phyloP scores from a whole-genome alignment of 2,888 invertebrate species.

The Falcaria lacertinaria region DNA sequence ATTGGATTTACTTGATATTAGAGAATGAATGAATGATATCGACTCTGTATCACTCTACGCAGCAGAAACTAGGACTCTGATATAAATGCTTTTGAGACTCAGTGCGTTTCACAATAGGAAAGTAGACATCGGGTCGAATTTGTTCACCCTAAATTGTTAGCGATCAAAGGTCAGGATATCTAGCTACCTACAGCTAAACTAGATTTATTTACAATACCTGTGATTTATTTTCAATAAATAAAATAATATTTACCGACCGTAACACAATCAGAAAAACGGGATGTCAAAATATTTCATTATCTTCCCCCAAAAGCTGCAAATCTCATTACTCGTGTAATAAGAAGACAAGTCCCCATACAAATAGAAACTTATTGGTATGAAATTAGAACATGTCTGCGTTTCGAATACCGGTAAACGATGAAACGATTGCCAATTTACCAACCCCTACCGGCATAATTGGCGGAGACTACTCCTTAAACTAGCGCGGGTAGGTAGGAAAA shows the following conservation, averaged over 20 bases:
- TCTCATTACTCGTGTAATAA: slow-evolving; percentile 31
- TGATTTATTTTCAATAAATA: not conserved
- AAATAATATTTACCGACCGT: slow-evolving; percentile 6
- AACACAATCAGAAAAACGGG: slow-evolving; percentile 34
- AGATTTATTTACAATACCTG: no score
- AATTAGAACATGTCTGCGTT: slow-evolving; percentile 62
- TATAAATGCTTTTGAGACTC: no score
- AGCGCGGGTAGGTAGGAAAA: slow-evolving; percentile 61
- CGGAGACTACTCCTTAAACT: slow-evolving; percentile 73
- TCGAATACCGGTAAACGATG: slow-evolving; percentile 66
- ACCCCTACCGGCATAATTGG: slow-evolving; percentile 74
- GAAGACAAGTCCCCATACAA: slow-evolving; percentile 15
- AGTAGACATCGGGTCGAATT: no score
- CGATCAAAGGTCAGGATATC: no score
- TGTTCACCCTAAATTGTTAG: no score
- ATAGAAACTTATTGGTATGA: slow-evolving; percentile 26
- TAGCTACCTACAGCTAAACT: no score
- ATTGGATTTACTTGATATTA: no score
- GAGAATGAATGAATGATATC: no score
- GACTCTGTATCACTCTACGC: no score
- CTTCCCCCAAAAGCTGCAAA: slow-evolving; percentile 42
- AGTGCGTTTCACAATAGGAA: no score
- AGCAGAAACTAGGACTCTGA: no score
- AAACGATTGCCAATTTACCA: slow-evolving; percentile 76
- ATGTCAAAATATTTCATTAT: slow-evolving; percentile 37